Evolutionary conservation across 2,113 vertebrate genomes (phyloP).

Genomic region (Tonatia bakeri): DNA sequence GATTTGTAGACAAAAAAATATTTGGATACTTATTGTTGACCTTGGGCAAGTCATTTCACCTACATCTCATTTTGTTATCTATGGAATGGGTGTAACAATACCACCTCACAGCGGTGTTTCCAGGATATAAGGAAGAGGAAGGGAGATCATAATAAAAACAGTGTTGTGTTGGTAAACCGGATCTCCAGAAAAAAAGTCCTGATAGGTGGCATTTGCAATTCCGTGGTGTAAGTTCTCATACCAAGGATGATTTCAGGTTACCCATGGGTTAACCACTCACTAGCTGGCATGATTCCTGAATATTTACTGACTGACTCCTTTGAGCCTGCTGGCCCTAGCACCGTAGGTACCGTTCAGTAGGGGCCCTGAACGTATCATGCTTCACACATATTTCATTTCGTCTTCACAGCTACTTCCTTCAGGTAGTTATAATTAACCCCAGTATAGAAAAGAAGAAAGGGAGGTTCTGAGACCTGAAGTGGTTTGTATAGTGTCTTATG

Average conservation of each 20-base stretch:
- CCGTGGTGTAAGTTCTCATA: not conserved
- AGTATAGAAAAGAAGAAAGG: not conserved
- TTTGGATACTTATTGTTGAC: not conserved
- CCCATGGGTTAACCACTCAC: not conserved
- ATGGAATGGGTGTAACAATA: not conserved
- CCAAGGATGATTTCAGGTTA: not conserved
- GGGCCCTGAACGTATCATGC: no score
- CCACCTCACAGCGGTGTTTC: not conserved
- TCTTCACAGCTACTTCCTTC: not conserved
- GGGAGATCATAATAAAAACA: not conserved
- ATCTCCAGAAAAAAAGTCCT: not conserved
- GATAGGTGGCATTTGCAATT: not conserved
- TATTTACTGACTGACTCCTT: not conserved
- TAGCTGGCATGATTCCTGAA: not conserved
- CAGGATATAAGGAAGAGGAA: not conserved
- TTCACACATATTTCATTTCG: not conserved
- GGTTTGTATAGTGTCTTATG: not conserved
- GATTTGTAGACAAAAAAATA: not conserved
- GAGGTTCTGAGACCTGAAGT: not conserved
- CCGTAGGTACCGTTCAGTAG: not conserved
- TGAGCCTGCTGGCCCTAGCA: no score
- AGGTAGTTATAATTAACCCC: not conserved
- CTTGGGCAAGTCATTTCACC: not conserved
- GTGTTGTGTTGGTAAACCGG: not conserved
- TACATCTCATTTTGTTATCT: slow-evolving; percentile 10